Conservation (phyloP, 53 echinoderm and acorn worm species). For the Echinometra lucunter region DNA sequence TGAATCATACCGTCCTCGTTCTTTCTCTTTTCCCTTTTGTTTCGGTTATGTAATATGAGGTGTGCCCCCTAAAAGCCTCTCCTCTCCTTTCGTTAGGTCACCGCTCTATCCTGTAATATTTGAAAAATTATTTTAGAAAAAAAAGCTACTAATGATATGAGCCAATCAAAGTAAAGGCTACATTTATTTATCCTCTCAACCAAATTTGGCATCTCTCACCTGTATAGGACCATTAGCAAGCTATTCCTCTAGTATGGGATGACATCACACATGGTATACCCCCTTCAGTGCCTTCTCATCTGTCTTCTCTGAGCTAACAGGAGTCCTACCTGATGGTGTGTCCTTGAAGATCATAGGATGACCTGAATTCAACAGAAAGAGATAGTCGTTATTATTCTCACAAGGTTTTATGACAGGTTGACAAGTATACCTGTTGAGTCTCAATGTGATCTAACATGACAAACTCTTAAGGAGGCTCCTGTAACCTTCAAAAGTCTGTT, state of each 20-base stretch:
- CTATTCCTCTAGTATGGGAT: background rate
- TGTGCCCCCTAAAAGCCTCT: background rate
- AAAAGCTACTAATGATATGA: background rate
- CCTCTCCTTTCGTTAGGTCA: background rate
- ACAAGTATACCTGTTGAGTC: background rate
- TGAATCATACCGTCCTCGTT: no score
- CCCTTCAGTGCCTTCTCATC: background rate
- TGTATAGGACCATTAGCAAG: background rate
- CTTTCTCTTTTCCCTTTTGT: no score
- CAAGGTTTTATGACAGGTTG: background rate
- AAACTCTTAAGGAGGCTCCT: background rate
- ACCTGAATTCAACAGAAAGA: background rate
- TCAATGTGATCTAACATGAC: background rate
- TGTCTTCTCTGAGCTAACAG: background rate
- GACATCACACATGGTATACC: background rate
- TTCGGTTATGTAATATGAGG: no score
- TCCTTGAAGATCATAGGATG: background rate
- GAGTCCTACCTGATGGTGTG: background rate
- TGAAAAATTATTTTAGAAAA: background rate
- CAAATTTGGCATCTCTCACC: background rate
- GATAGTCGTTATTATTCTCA: background rate
- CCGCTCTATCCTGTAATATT: background rate
- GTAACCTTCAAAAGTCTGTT: conserved; percentile 17
- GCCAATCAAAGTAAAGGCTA: background rate
- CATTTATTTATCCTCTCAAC: background rate